These are phyloP conservation scores for Metaphire vulgaris DNA, from an alignment of 1,140 invertebrate species.

Conservation along the genomic window DNA sequence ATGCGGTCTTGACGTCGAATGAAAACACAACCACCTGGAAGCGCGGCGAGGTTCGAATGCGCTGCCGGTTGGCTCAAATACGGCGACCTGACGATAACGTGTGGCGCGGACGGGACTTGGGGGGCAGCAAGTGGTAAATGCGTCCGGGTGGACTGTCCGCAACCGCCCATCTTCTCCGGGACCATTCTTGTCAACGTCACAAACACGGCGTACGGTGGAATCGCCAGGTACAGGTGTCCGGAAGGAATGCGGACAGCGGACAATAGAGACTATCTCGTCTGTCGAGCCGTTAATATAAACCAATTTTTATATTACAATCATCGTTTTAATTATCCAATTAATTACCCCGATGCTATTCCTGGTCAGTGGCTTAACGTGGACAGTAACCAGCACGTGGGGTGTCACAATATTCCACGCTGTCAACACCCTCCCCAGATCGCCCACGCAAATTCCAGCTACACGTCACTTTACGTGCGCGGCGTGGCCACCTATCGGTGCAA, in stretches of 20 bases:
- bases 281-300: neutral
- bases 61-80: neutral
- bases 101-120: neutral
- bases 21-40: neutral
- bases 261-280: neutral
- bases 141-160: neutral
- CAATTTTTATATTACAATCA: neutral
- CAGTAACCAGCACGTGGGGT: too few species aligned
- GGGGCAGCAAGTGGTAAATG: neutral
- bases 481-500: neutral
- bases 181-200: neutral
- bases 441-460: neutral
- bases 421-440: neutral
- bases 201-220: neutral
- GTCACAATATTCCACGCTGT: neutral
- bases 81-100: neutral
- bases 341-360: too few species aligned
- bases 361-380: too few species aligned
- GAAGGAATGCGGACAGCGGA: neutral
- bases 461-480: neutral
- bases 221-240: neutral
- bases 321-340: too few species aligned
- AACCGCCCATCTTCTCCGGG: neutral
- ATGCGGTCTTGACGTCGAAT: neutral
- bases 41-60: neutral